Evolutionary conservation across 2,113 vertebrate genomes (phyloP).

Genomic region (Fregata magnificens): DNA sequence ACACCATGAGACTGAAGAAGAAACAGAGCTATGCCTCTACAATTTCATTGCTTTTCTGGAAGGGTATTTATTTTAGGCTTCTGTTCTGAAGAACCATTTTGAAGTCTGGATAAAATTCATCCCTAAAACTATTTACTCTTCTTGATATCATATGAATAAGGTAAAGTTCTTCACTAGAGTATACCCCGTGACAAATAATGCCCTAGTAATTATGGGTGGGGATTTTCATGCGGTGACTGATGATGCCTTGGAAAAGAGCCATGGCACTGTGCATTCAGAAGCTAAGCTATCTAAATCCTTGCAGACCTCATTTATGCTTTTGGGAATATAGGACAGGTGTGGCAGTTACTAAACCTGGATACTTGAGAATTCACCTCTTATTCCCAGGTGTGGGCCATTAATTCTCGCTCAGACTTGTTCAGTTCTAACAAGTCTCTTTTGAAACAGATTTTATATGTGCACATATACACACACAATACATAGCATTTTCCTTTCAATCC

Average conservation of each 20-base stretch:
- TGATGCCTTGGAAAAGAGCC: slow-evolving; percentile 48
- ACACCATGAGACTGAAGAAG: neutral
- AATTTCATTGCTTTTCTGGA: neutral
- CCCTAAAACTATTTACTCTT: slow-evolving; percentile 12
- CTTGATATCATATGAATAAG: slow-evolving; percentile 40
- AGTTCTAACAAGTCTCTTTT: slow-evolving; percentile 34
- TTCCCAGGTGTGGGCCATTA: slow-evolving; percentile 50
- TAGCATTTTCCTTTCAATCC: neutral
- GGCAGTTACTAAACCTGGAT: slow-evolving; percentile 64
- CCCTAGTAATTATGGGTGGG: slow-evolving; percentile 54
- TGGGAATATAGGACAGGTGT: slow-evolving; percentile 62
- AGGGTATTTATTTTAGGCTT: neutral
- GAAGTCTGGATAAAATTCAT: slow-evolving; percentile 24
- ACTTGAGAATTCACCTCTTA: slow-evolving; percentile 45
- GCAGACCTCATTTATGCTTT: slow-evolving; percentile 59
- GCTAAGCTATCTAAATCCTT: slow-evolving; percentile 62
- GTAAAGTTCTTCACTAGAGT: neutral
- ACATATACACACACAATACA: neutral
- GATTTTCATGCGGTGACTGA: slow-evolving; percentile 46
- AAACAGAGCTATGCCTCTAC: neutral
- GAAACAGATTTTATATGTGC: slow-evolving; percentile 9
- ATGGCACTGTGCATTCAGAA: slow-evolving; percentile 16
- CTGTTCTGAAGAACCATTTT: slow-evolving; percentile 6
- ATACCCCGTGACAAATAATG: slow-evolving; percentile 5
- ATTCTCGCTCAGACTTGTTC: slow-evolving; percentile 63